Evolutionary conservation across 2,113 vertebrate species (phyloP), one percentile per base, ranked within the genome.

Genomic region (Hiodon tergisus): DNA sequence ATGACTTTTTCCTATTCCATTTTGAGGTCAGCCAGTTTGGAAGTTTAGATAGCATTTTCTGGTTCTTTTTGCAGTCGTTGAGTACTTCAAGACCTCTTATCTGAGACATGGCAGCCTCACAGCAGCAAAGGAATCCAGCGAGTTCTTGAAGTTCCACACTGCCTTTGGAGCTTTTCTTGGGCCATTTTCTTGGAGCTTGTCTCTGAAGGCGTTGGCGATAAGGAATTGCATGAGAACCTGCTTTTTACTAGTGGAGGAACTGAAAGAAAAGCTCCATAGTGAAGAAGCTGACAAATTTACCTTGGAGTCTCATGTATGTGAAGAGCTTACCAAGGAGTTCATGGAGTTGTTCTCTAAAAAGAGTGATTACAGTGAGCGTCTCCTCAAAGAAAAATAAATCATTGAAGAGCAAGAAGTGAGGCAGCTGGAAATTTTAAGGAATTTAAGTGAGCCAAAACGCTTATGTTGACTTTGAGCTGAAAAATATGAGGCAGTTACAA

Each of bases 391-490:
- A 80, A 88, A 87, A 57, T 90, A 94, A 76, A 83, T 89, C 50
- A 78, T 93, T 73, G 94, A 95, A 85, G 92, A 95, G 81, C 81
- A 89, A 75, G 91, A 88, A 48, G 96, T 97, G 13, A 90, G 82
- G 63, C 92, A 94, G 71, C 76, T 98, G 66, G 90, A 93, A 82
- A 95, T 98, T 78, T 92, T 95, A 52, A 94, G 93, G 85, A 92
- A 93, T 74, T 88, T 97, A 31, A 57, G 82, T 95, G 54, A 83
- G 62, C 31, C 83, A 71, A 73, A 89, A 80, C 0, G 53, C 57
- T 1, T 73, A 74, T 5, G 67, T 81, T 55, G 68, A 73, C 31
- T 31, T 31, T 31, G 31, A 31, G 31, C 31, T 31, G 31, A 31
- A 31, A 31, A 31, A 31, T 31, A 31, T 31, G 31, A 31, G 31